A percentile compares a stretch with the other conserved stretches of the same genome.
phyloP scores from a whole-genome alignment of 2,113 vertebrate species.

The Arothron firmamentum region DNA sequence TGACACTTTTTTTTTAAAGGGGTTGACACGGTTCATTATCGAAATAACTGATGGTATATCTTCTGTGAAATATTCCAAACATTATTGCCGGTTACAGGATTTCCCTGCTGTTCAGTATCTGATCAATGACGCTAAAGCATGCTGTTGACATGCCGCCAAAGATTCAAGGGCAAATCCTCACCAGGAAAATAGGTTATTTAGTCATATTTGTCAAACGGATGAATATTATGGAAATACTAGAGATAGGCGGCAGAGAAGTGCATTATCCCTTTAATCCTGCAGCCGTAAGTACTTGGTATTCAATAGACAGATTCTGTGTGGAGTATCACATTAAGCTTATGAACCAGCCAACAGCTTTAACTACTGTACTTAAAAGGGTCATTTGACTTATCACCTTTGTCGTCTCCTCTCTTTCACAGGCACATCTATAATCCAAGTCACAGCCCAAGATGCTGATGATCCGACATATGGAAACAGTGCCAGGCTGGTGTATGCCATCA shows the following conservation, averaged over 20 bases:
- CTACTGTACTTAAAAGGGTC: background rate
- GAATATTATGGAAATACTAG: conserved; percentile 2
- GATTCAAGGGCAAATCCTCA: conserved; percentile 4
- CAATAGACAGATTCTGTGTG: conserved; percentile 3
- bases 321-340: conserved; percentile 6
- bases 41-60: too few relatives aligned
- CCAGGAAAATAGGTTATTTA: conserved; percentile 11
- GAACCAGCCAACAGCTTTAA: conserved; percentile 8
- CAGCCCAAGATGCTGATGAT: conserved; percentile 84
- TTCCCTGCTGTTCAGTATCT: conserved; percentile 1
- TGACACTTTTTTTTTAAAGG: background rate
- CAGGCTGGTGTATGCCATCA: conserved; percentile 84
- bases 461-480: conserved; percentile 88
- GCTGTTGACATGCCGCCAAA: background rate
- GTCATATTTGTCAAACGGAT: conserved; percentile 13
- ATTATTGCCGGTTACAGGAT: too few relatives aligned
- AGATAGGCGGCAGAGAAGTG: conserved; percentile 21
- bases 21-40: background rate
- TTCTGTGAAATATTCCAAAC: too few relatives aligned
- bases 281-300: conserved; percentile 25
- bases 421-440: conserved; percentile 81
- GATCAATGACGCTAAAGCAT: background rate
- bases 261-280: conserved; percentile 40
- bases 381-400: conserved; percentile 9
- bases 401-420: conserved; percentile 51